Evolutionary conservation across 2,888 invertebrate genomes (phyloP).

Genomic region (Cyrtodaria siliqua): DNA sequence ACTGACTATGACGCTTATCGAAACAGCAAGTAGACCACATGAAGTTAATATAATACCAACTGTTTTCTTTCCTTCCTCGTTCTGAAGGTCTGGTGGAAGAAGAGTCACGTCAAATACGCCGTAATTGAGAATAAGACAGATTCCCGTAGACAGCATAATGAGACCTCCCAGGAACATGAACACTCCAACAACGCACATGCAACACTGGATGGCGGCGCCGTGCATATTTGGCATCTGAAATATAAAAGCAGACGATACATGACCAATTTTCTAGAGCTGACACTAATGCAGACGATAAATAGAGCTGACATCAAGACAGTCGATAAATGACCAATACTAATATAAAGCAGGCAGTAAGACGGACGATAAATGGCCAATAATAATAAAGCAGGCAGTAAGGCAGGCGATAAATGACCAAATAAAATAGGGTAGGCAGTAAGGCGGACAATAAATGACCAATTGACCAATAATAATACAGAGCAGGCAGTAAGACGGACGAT

Average conservation of each 20-base stretch:
- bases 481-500: too few relatives aligned
- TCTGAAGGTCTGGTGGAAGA: constrained; percentile 76
- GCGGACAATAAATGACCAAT: too few relatives aligned
- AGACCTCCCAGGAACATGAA: constrained; percentile 79
- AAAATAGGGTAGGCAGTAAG: too few relatives aligned
- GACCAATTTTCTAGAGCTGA: too few relatives aligned
- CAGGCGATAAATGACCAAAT: too few relatives aligned
- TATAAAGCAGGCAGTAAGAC: too few relatives aligned
- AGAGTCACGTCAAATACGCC: constrained; percentile 74
- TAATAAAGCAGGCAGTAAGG: too few relatives aligned
- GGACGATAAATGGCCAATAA: too few relatives aligned
- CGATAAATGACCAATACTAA: too few relatives aligned
- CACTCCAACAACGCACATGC: constrained; percentile 77
- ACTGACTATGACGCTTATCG: constrained; percentile 76
- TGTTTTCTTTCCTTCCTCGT: constrained; percentile 76
- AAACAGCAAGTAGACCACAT: constrained; percentile 68
- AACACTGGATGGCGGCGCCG: constrained; percentile 76
- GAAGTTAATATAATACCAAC: constrained; percentile 81
- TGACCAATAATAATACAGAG: too few relatives aligned
- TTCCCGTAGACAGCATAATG: constrained; percentile 78
- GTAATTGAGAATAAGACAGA: constrained; percentile 79
- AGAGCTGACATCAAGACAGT: too few relatives aligned
- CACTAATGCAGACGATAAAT: too few relatives aligned
- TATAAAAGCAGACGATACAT: not conserved
- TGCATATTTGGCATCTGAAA: constrained; percentile 80